phyloP scores from a whole-genome alignment of 2,888 invertebrate species.

The Leucozona laternaria region DNA sequence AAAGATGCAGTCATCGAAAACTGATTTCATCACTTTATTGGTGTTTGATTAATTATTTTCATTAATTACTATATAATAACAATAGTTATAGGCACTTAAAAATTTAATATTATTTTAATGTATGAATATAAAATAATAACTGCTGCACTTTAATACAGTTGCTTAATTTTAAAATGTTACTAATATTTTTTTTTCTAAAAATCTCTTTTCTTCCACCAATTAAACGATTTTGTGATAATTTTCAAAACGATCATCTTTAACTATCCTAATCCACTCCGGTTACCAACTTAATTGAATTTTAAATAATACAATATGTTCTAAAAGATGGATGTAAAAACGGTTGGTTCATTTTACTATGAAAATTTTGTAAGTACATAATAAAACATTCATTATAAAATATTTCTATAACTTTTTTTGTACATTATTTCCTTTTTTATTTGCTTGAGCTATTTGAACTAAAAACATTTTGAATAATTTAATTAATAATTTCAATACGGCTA shows the following conservation, averaged over 20 bases:
- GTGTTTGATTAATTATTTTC: conserved; percentile 32
- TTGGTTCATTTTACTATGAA: conserved; percentile 98
- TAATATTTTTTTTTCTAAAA: conserved; percentile 57
- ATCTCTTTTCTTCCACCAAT: conserved; percentile 52
- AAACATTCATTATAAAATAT: conserved; percentile 42
- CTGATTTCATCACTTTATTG: conserved; percentile 8
- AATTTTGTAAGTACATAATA: conserved; percentile 93
- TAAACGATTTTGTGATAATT: conserved; percentile 43
- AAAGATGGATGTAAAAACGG: conserved; percentile 98
- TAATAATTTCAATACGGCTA: no score
- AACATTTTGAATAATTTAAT: no score
- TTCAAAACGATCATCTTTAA: conserved; percentile 59
- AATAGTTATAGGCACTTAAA: no score
- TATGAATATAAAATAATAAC: not conserved
- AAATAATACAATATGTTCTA: conserved; percentile 78
- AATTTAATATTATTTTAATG: not conserved
- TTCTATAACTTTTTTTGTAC: conserved; percentile 13
- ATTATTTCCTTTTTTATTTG: not conserved
- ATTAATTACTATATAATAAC: not conserved
- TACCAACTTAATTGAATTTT: conserved; percentile 47
- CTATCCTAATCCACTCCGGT: conserved; percentile 18
- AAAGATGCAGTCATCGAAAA: conserved; percentile 28
- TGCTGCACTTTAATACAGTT: conserved; percentile 34
- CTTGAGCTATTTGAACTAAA: not conserved
- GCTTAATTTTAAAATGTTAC: conserved; percentile 39